Base-by-base conservation (phyloP, 2,113 vertebrate genomes). In the Parus major region DNA sequence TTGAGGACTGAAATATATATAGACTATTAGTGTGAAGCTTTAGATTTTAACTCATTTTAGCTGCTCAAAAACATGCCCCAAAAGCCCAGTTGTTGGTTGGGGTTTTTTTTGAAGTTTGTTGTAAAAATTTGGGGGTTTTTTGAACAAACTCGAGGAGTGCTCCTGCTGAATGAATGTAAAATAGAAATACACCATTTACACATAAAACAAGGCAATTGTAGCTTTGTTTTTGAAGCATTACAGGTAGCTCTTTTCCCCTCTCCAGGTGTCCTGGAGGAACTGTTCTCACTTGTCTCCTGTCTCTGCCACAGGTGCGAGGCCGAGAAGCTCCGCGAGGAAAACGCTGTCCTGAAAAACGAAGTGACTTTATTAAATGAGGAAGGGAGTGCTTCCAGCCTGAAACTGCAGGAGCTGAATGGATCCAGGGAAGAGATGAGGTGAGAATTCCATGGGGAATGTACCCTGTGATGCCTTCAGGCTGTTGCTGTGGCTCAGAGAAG, bases 381-480 rank as follows among this genome's bases (percentile, higher is more conserved):
- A 46, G 97, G 97, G 9, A 97, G 90, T 0, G 61, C 97, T 68
- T 97, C 97, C 88, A 97, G 80, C 96, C 94, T 98, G 82, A 97
- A 97, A 68, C 93, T 97, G 57, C 94, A 88, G 49, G 98, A 98
- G 92, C 90, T 99, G 4, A 98, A 95, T 39, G 98, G 97, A 35
- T 98, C 97, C 90, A 98, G 96, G 75, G 98, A 98, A 35, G 98
- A 99, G 92, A 91, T 99, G 92, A 82, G 97, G 99, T 99, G 97
- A 98, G 98, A 52, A 60, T 65, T n/a, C 64, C 10, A 0, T 0
- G 31, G 23, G 84, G 9, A 33, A 2, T 0, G 22, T 10, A 12
- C 23, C 56, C 5, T 0, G 7, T 5, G 11, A 0, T 17, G 57
- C 20, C 66, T 61, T 24, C 35, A 10, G 83, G 81, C 73, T 63